Percentiles rank a stretch among this genome's conserved stretches.
These are phyloP conservation scores for Cranoglanis bouderius DNA, from an alignment of 2,113 vertebrate genomes.

Conservation along the genomic window DNA sequence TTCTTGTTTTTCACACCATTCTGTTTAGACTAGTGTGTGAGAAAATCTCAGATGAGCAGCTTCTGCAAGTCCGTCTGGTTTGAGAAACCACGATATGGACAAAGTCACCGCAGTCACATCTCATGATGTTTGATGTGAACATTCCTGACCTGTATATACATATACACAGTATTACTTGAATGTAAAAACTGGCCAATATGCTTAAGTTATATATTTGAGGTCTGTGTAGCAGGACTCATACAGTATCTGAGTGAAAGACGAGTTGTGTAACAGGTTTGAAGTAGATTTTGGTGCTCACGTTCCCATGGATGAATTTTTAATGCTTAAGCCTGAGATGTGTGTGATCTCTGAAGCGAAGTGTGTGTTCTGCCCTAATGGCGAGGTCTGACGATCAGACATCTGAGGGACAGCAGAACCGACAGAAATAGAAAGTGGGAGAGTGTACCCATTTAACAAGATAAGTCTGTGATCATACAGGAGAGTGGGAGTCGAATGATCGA, in stretches of 20 bases:
- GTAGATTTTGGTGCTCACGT: not conserved
- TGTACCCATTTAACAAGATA: slow-evolving; percentile 40
- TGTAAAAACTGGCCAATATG: not conserved
- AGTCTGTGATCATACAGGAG: slow-evolving; percentile 31
- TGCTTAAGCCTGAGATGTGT: not conserved
- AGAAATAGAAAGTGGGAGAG: slow-evolving; percentile 3
- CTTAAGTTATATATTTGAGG: not conserved
- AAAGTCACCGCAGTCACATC: not conserved
- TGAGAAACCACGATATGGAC: not conserved
- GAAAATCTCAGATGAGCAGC: not conserved
- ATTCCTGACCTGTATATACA: not conserved
- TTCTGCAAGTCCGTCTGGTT: too few species aligned
- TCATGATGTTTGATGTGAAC: not conserved
- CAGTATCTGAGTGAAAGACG: not conserved
- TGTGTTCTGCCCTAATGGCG: slow-evolving; percentile 29
- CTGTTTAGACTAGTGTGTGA: not conserved
- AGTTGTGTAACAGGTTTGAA: not conserved
- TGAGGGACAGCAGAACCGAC: not conserved
- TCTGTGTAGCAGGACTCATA: not conserved
- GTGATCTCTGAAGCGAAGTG: slow-evolving; percentile 12
- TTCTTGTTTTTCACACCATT: not conserved
- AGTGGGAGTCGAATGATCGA: slow-evolving; percentile 19
- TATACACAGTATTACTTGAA: not conserved
- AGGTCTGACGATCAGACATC: slow-evolving; percentile 28
- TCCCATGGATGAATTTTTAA: slow-evolving; percentile 2